These are phyloP conservation scores for Grammomys dolichurus DNA, from an alignment of 2,113 vertebrate genomes.

Conservation along the genomic window DNA sequence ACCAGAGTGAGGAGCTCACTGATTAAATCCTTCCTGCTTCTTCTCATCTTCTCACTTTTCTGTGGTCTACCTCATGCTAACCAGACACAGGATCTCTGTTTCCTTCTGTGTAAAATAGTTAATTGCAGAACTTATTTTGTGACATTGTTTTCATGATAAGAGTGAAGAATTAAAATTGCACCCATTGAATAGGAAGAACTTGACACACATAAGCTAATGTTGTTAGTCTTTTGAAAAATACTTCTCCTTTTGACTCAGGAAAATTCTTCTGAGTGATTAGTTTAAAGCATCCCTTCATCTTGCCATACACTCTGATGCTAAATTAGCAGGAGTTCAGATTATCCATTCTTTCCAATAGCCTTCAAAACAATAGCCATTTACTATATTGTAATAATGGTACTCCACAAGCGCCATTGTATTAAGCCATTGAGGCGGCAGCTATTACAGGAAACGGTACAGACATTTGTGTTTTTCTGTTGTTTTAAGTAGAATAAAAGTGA, in stretches of 20 bases:
- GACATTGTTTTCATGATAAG: neutral
- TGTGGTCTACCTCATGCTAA: neutral
- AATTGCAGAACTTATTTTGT: neutral
- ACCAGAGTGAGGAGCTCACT: neutral
- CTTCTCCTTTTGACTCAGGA: neutral
- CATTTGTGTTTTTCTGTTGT: neutral
- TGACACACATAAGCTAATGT: neutral
- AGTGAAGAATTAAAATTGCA: conserved; percentile 1
- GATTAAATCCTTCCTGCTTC: neutral
- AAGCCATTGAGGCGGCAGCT: neutral
- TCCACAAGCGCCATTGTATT: neutral
- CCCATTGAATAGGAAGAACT: neutral
- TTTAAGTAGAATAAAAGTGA: neutral
- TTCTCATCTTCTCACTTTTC: neutral
- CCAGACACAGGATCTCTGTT: neutral
- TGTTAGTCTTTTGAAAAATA: conserved; percentile 53
- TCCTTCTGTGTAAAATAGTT: neutral
- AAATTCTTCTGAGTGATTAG: neutral
- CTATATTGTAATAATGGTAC: neutral
- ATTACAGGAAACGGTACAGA: too few species aligned
- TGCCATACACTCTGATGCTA: neutral
- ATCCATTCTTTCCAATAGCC: neutral
- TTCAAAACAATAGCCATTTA: neutral
- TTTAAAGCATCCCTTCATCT: neutral
- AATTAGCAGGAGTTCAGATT: neutral